A percentile compares a stretch with the other conserved stretches of the same genome.
Evolutionary conservation across 92 coral and sea anemone species (phyloP).

Genomic region (Epizoanthus ramosus): DNA sequence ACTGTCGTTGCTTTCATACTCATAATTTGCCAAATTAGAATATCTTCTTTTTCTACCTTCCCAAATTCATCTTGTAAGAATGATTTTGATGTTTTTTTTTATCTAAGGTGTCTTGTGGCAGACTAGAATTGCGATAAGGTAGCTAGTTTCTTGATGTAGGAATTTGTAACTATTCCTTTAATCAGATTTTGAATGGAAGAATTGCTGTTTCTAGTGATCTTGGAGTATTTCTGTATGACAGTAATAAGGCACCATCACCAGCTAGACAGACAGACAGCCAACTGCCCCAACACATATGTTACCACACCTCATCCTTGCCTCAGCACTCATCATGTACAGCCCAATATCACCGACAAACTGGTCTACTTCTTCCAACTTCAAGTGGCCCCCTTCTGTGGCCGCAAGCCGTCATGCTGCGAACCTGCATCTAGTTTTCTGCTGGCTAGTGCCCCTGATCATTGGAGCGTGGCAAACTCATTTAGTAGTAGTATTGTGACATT

Average conservation of each 20-base stretch:
- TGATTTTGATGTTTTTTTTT: neutral
- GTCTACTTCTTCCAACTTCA: slow-evolving; percentile 10
- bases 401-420: neutral
- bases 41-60: neutral
- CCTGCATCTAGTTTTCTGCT: slow-evolving; percentile 19
- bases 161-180: neutral
- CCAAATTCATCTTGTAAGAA: neutral
- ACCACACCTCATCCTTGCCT: slow-evolving; percentile 6
- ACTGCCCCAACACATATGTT: neutral
- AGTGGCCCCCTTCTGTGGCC: slow-evolving; percentile 14
- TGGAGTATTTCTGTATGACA: neutral
- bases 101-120: neutral
- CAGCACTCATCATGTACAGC: slow-evolving; percentile 2
- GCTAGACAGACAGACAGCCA: slow-evolving; percentile 21
- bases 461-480: neutral
- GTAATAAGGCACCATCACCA: slow-evolving; percentile 1
- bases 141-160: neutral
- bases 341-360: slow-evolving; percentile 1
- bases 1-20: neutral
- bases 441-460: slow-evolving; percentile 5
- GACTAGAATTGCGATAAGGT: neutral
- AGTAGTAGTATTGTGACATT: slow-evolving; percentile 1
- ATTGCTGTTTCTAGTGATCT: neutral
- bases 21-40: slow-evolving; percentile 6
- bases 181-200: neutral